Base-by-base conservation (phyloP, 2,888 invertebrate species). In the Nomada fucata region DNA sequence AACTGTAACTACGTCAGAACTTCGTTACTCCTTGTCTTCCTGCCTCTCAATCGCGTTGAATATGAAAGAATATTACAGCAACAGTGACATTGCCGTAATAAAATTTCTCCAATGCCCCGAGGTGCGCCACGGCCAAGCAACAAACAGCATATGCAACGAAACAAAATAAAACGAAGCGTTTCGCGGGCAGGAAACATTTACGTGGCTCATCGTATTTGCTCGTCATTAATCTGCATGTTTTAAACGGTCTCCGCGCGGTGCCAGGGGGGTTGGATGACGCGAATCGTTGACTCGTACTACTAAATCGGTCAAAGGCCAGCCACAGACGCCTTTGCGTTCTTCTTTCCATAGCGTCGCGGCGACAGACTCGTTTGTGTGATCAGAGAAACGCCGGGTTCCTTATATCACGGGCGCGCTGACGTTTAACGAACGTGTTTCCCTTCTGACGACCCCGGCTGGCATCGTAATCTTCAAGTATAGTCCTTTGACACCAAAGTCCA, bases 401-500 rank as follows among this genome's bases (percentile, higher is more conserved):
- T 36, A 36, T 36, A 18, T 20, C 42, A 44, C 20, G 5, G 36
- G 50, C 52, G 26, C 18, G 29, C 10, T 68, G 76, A 72, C 82
- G 23, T 71, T 81, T 74, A 68, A 80, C 76, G 64, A 61, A 76
- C 53, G 15, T 70, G 52, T 55, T 80, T 69, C 67, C 18, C 36
- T 18, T 53, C 76, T 72, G 76, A 64, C 85, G 78, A 71, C 60
- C 60, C 60, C 64, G 57, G 44, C 53, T 60, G 77, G 78, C 72
- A 70, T 63, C 75, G 59, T 79, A 72, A 82, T 85, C 82, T 82
- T 85, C 65, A 76, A 63, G 57, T 53, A 9, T 11, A 29, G 42
- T 67, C 68, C 79, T 85, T 76, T 73, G 64, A 73, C 64, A 47
- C 44, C 29, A 57, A 47, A 44, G 55, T 44, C 26, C 47, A 15